Evolutionary conservation across 2,797 vertebrate species (phyloP).

Genomic region (Alcedo quadribrachys): DNA sequence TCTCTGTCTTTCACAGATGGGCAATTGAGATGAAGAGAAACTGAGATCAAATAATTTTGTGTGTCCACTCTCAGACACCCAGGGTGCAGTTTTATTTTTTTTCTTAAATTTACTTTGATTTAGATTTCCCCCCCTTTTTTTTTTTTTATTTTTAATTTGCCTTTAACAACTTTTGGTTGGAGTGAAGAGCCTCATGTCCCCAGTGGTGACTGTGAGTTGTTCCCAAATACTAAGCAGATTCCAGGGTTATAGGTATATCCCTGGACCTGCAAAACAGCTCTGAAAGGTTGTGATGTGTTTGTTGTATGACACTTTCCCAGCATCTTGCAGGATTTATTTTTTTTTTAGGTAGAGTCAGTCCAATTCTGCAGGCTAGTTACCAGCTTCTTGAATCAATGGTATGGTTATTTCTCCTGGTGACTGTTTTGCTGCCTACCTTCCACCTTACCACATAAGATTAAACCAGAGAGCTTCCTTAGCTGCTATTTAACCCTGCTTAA

Average conservation of each 20-base stretch:
- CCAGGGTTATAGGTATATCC: background rate
- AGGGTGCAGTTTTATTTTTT: background rate
- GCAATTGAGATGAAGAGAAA: background rate
- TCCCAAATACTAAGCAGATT: background rate
- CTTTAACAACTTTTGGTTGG: background rate
- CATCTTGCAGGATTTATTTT: background rate
- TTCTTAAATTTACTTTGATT: background rate
- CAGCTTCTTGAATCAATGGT: background rate
- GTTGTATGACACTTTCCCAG: background rate
- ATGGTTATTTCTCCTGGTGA: background rate
- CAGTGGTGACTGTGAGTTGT: background rate
- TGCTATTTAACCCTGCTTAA: background rate
- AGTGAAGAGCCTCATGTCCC: background rate
- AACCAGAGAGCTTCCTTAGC: background rate
- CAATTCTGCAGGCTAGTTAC: background rate
- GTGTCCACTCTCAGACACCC: background rate
- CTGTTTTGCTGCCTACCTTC: background rate
- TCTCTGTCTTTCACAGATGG: background rate
- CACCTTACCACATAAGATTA: background rate
- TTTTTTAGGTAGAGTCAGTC: background rate
- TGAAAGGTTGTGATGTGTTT: background rate
- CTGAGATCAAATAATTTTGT: background rate
- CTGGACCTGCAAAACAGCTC: accelerated
- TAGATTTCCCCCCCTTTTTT: background rate
- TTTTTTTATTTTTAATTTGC: background rate